phyloP scores from a whole-genome alignment of 2,888 invertebrate genomes.

The Ectemnius continuus region DNA sequence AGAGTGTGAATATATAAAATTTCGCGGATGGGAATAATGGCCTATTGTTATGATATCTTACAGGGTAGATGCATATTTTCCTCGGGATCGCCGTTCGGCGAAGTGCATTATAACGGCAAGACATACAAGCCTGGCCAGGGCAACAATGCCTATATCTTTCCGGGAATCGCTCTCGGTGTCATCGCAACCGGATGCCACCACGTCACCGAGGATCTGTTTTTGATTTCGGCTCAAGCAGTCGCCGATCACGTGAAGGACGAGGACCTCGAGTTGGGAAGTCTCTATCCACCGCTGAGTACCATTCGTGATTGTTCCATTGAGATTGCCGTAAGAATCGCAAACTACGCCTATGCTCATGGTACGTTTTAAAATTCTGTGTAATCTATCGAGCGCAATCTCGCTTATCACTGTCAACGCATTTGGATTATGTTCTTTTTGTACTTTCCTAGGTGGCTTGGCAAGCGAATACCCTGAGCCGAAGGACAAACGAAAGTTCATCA shows the following conservation, averaged over 20 bases:
- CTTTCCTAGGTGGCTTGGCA: conserved; percentile 84
- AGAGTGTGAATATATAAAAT: neutral
- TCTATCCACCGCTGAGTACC: conserved; percentile 93
- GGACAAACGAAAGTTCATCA: conserved; percentile 85
- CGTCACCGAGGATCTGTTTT: conserved; percentile 95
- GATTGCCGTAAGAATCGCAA: conserved; percentile 92
- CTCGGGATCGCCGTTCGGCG: conserved; percentile 97
- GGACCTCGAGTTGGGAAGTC: conserved; percentile 90
- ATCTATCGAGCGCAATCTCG: neutral
- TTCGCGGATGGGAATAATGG: neutral
- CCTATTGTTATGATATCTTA: conserved; percentile 50
- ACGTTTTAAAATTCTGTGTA: conserved; percentile 52
- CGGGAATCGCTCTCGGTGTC: conserved; percentile 96
- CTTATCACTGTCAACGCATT: neutral
- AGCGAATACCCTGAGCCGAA: conserved; percentile 92
- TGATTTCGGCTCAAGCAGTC: conserved; percentile 94
- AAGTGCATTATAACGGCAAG: conserved; percentile 88
- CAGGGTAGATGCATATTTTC: conserved; percentile 96
- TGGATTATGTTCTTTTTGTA: neutral
- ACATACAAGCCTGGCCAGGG: conserved; percentile 96
- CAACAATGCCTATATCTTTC: conserved; percentile 98
- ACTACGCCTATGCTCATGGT: conserved; percentile 94
- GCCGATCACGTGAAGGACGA: conserved; percentile 90
- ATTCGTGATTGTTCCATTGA: conserved; percentile 93
- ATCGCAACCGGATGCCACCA: conserved; percentile 95